Evolutionary conservation across 2,113 vertebrate genomes (phyloP).

Genomic region (Alethe diademata): DNA sequence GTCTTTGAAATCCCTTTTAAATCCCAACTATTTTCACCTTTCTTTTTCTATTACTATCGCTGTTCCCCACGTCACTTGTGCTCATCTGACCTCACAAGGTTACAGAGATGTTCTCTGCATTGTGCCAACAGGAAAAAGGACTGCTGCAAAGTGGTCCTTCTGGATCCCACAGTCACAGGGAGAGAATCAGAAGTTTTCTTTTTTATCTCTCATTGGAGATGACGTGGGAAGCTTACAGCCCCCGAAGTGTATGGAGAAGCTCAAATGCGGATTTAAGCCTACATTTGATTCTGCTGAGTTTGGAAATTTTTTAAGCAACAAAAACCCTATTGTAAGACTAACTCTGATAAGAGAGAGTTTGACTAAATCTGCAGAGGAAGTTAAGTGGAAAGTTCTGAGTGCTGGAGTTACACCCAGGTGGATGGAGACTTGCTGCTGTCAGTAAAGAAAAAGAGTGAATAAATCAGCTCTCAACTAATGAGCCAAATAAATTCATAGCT

Average conservation of each 20-base stretch:
- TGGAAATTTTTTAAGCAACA: background rate
- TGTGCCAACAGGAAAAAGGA: rapidly evolving
- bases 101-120: background rate
- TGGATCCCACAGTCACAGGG: background rate
- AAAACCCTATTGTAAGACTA: background rate
- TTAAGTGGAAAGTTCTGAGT: background rate
- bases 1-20: slow-evolving; percentile 27
- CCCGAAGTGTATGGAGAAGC: background rate
- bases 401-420: background rate
- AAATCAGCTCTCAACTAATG: slow-evolving; percentile 21
- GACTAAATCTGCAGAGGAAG: background rate
- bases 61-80: background rate
- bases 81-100: background rate
- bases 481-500: slow-evolving; percentile 23
- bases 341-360: background rate
- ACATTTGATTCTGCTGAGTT: background rate
- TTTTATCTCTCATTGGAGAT: background rate
- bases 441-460: slow-evolving; percentile 14
- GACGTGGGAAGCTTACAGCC: background rate
- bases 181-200: background rate
- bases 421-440: slow-evolving; percentile 10
- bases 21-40: slow-evolving; percentile 19
- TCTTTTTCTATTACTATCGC: slow-evolving; percentile 18
- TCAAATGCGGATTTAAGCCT: background rate
- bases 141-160: background rate